Evolutionary conservation across 2,113 vertebrate species (phyloP), one percentile per base, ranked within the genome.

Genomic region (Grantiella picta): DNA sequence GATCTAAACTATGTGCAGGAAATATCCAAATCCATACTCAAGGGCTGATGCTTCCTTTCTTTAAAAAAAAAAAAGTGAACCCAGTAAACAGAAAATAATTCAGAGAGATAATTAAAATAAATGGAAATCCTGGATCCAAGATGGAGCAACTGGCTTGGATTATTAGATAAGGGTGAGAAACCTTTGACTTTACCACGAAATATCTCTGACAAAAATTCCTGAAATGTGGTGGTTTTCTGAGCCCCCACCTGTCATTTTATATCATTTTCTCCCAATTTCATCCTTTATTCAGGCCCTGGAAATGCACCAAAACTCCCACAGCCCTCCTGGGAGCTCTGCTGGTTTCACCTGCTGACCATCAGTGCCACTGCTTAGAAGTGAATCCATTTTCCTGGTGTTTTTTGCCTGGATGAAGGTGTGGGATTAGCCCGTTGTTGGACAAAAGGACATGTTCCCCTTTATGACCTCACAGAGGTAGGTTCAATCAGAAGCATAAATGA

Each of bases 331-430:
- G 24, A 63, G 33, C 21, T 23, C 2, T 0, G 9, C 5, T 66
- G n/a, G 12, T 64, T 72, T 71, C 79, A 79, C 79, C 90, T 90
- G 75, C 31, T 68, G 36, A 45, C 19, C 38, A 4, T 20, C 27
- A 36, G 19, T 27, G 64, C 25, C 23, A 0, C 4, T n/a, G 36
- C 23, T 61, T 75, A 57, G 12, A 16, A 28, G 33, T 1, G 4
- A 15, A 4, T 7, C 9, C 3, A 17, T 36, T 40, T 3, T 45
- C 15, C 9, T 0, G 2, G 38, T 38, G 10, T 10, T 3, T 12
- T 6, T 63, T 36, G 15, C 11, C 19, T 49, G 19, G 7, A 0
- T 31, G 15, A 3, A 76, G 45, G 12, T 5, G 12, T 19, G 36
- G 31, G 24, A 9, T 40, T 35, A 1, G 11, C 11, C 2, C 59